Conservation (phyloP, 2,797 vertebrate species). For the Margarornis squamiger region DNA sequence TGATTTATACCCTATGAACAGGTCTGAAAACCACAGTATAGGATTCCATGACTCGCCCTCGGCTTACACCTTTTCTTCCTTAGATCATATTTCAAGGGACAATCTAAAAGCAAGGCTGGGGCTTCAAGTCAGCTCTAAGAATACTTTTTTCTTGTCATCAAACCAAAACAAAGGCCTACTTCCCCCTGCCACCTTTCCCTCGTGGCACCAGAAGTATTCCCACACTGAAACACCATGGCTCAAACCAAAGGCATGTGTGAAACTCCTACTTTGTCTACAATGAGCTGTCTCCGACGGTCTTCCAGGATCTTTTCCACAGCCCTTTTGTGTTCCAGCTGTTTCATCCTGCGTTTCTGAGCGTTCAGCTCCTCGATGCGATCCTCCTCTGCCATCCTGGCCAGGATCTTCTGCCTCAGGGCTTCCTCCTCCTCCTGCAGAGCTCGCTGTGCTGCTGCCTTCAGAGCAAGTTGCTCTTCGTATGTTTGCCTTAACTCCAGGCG, state of each 20-base stretch:
- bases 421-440: slow-evolving; percentile 87
- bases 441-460: slow-evolving; percentile 78
- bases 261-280: slow-evolving; percentile 83
- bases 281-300: slow-evolving; percentile 77
- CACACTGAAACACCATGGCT: background rate
- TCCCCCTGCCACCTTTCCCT: background rate
- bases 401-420: slow-evolving; percentile 78
- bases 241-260: background rate
- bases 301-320: slow-evolving; percentile 87
- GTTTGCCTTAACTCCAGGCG: slow-evolving; percentile 83
- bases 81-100: background rate
- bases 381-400: slow-evolving; percentile 90
- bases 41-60: background rate
- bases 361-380: slow-evolving; percentile 92
- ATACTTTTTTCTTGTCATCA: background rate
- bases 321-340: slow-evolving; percentile 86
- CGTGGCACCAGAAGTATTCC: background rate
- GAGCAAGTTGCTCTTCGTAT: slow-evolving; percentile 84
- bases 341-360: slow-evolving; percentile 86
- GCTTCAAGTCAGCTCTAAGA: background rate
- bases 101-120: background rate
- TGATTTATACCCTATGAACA: background rate
- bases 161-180: background rate
- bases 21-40: background rate
- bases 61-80: background rate